These are phyloP conservation scores for Liasis olivaceus DNA, from an alignment of 2,797 vertebrate genomes.

Conservation along the genomic window DNA sequence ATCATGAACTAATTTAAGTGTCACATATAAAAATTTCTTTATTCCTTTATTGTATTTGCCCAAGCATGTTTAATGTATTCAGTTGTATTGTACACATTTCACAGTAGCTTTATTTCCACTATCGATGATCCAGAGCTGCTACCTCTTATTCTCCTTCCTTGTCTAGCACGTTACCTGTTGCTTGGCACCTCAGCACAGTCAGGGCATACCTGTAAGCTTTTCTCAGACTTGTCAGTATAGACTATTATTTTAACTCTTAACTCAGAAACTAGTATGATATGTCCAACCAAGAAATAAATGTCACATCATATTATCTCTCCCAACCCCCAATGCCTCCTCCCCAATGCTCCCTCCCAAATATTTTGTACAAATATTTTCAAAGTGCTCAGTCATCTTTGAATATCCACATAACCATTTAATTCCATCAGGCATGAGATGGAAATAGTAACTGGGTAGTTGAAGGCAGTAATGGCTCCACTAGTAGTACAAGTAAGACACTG, in stretches of 20 bases:
- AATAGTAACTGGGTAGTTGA: not conserved
- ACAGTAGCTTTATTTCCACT: not conserved
- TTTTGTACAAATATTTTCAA: not conserved
- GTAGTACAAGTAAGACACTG: not conserved
- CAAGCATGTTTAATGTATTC: slow-evolving; percentile 6
- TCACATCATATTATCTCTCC: not conserved
- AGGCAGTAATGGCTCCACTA: not conserved
- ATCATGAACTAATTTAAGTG: slow-evolving; percentile 8
- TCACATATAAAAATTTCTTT: not conserved
- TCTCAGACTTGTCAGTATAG: not conserved
- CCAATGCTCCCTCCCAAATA: too few species aligned
- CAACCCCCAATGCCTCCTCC: too few species aligned
- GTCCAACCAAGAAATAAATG: not conserved
- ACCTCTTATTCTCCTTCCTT: not conserved
- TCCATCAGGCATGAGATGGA: not conserved
- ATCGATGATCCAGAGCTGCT: not conserved
- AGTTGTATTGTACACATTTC: not conserved
- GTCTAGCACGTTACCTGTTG: not conserved
- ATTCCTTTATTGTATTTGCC: slow-evolving; percentile 9
- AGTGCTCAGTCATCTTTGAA: not conserved
- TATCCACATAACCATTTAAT: not conserved
- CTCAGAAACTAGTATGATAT: not conserved
- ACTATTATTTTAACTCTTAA: not conserved
- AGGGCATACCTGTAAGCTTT: not conserved
- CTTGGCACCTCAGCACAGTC: not conserved